Conservation (phyloP, 2,888 invertebrate species). For the Stegana nigrithorax region DNA sequence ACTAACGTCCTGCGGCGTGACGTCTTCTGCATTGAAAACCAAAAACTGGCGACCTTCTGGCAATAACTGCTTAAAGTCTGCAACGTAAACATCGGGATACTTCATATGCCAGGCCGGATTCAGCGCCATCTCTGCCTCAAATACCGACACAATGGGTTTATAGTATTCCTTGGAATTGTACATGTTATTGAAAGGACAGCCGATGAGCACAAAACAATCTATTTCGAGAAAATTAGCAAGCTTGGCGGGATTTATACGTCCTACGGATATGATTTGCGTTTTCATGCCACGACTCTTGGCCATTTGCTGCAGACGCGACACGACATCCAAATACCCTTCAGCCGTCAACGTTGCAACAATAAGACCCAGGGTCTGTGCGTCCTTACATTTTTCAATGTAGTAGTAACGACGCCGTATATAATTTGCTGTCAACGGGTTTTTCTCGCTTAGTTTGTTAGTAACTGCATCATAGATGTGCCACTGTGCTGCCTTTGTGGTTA, state of each 20-base stretch:
- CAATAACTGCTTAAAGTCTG: conserved; percentile 81
- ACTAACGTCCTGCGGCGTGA: conserved; percentile 75
- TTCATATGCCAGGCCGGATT: conserved; percentile 71
- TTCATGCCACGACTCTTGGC: conserved; percentile 84
- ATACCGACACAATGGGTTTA: conserved; percentile 90
- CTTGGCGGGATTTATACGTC: conserved; percentile 94
- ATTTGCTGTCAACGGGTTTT: conserved; percentile 70
- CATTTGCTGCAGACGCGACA: conserved; percentile 79
- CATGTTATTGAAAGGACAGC: conserved; percentile 91
- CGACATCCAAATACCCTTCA: conserved; percentile 80
- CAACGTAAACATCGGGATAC: conserved; percentile 74
- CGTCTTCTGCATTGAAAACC: conserved; percentile 69
- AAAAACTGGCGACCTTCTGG: conserved; percentile 73
- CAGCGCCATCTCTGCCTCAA: conserved; percentile 88
- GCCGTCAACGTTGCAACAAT: conserved; percentile 92
- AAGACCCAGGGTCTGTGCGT: conserved; percentile 87
- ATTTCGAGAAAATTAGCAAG: conserved; percentile 92
- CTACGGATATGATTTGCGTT: conserved; percentile 91
- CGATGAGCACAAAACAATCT: conserved; percentile 90
- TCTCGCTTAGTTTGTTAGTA: conserved; percentile 62
- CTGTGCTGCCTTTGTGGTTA: conserved; percentile 71
- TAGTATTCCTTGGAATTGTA: conserved; percentile 87
- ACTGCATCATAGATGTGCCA: conserved; percentile 73
- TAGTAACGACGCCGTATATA: conserved; percentile 85
- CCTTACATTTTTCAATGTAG: conserved; percentile 90